Evolutionary conservation across 2,797 vertebrate genomes (phyloP).

Genomic region (Cuniculus paca): DNA sequence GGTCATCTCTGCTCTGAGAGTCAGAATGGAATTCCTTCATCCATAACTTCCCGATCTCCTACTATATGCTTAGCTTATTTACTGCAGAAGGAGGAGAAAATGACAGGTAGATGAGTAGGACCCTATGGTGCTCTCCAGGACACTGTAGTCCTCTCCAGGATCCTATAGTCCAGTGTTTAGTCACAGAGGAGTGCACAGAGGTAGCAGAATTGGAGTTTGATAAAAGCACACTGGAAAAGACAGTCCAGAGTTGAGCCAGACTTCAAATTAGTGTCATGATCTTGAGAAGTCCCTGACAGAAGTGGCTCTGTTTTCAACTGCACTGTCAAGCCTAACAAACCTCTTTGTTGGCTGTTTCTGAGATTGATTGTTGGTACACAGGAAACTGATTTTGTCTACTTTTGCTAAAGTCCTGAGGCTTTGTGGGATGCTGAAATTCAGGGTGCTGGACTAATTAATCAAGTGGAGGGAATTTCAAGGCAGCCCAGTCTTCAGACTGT

Average conservation of each 20-base stretch:
- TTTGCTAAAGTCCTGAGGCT: neutral
- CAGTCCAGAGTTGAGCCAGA: neutral
- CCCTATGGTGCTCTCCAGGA: too few relatives aligned
- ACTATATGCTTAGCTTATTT: neutral
- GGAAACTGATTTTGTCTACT: neutral
- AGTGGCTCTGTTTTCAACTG: rapidly evolving
- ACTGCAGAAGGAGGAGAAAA: neutral
- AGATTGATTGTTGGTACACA: neutral
- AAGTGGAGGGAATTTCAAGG: neutral
- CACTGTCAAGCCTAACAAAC: neutral
- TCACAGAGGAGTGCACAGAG: neutral
- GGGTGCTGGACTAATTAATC: neutral
- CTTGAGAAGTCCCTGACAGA: neutral
- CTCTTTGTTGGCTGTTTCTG: neutral
- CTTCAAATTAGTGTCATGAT: neutral
- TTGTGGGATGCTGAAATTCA: neutral
- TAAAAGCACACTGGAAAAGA: neutral
- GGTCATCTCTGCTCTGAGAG: neutral
- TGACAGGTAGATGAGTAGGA: too few relatives aligned
- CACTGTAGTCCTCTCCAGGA: rapidly evolving
- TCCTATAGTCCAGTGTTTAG: neutral
- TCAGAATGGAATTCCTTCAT: neutral
- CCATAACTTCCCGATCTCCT: neutral
- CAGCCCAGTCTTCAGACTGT: neutral
- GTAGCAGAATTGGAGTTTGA: neutral